These are phyloP conservation scores for Cataglyphis cursor DNA, from an alignment of 2,888 invertebrate genomes.

Conservation along the genomic window DNA sequence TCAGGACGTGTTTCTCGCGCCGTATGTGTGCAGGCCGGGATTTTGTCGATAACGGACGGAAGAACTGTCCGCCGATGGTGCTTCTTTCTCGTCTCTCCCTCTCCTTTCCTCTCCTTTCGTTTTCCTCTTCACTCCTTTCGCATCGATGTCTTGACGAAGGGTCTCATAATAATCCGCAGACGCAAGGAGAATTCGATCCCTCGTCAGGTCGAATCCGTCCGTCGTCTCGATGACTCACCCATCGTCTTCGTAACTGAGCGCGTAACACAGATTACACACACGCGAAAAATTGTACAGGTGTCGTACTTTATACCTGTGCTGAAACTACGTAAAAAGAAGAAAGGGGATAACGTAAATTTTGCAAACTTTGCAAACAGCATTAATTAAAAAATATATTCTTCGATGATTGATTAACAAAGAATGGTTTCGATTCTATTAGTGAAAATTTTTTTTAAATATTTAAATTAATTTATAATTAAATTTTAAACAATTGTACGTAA, in stretches of 20 bases:
- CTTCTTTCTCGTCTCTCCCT: slow-evolving; percentile 56
- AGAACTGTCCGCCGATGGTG: slow-evolving; percentile 70
- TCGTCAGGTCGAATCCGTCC: slow-evolving; percentile 55
- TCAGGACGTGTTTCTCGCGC: slow-evolving; percentile 74
- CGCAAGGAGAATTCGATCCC: slow-evolving; percentile 74
- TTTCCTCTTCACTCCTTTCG: slow-evolving; percentile 37
- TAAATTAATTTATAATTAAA: neutral
- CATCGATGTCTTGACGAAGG: slow-evolving; percentile 20
- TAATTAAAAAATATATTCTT: neutral
- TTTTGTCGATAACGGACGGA: slow-evolving; percentile 76
- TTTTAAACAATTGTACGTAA: neutral
- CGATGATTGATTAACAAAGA: neutral
- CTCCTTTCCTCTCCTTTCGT: neutral
- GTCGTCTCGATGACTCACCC: slow-evolving; percentile 52
- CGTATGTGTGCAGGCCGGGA: slow-evolving; percentile 72
- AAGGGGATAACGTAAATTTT: neutral
- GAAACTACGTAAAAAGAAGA: neutral
- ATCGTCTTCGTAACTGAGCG: slow-evolving; percentile 38
- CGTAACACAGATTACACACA: neutral
- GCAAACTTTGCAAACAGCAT: neutral
- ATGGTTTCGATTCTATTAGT: neutral
- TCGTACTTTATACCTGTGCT: neutral
- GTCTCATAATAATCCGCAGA: slow-evolving; percentile 73
- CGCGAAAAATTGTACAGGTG: slow-evolving; percentile 14
- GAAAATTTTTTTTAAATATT: neutral